These are phyloP conservation scores for Fistularia commersonii DNA, from an alignment of 2,797 vertebrate genomes.

Conservation along the genomic window DNA sequence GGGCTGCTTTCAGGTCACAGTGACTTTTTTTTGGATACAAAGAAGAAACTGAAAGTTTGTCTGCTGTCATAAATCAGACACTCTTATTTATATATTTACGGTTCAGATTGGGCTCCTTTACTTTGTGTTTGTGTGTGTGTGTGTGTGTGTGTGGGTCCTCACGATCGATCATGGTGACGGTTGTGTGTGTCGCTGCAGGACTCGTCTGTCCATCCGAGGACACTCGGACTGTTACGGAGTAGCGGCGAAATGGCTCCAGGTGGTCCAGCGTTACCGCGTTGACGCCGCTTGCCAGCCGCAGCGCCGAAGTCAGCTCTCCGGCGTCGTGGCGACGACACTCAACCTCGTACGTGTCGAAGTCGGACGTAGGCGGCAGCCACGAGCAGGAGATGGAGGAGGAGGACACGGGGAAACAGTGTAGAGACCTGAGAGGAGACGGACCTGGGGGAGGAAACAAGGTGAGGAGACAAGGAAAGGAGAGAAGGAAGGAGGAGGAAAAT, in stretches of 20 bases:
- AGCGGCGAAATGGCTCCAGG: conserved; percentile 86
- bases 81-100: not conserved
- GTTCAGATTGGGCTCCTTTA: conserved; percentile 3
- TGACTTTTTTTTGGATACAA: no score
- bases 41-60: no score
- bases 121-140: conserved; percentile 14
- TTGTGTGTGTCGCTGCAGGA: conserved; percentile 77
- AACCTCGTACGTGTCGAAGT: conserved; percentile 86
- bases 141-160: conserved; percentile 55
- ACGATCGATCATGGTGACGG: conserved; percentile 94
- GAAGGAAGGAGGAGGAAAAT: not conserved
- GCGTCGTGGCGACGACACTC: conserved; percentile 81
- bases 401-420: conserved; percentile 89
- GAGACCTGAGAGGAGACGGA: conserved; percentile 81
- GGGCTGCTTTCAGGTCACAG: no score
- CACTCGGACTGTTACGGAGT: conserved; percentile 83
- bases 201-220: conserved; percentile 83
- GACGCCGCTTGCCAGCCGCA: conserved; percentile 48
- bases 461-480: not conserved
- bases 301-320: conserved; percentile 60
- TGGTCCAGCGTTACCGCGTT: conserved; percentile 78
- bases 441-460: conserved; percentile 46
- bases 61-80: not conserved
- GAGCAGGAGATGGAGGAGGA: conserved; percentile 90
- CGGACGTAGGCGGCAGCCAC: conserved; percentile 85